phyloP scores from a whole-genome alignment of 2,113 vertebrate species.

The Micromys minutus region DNA sequence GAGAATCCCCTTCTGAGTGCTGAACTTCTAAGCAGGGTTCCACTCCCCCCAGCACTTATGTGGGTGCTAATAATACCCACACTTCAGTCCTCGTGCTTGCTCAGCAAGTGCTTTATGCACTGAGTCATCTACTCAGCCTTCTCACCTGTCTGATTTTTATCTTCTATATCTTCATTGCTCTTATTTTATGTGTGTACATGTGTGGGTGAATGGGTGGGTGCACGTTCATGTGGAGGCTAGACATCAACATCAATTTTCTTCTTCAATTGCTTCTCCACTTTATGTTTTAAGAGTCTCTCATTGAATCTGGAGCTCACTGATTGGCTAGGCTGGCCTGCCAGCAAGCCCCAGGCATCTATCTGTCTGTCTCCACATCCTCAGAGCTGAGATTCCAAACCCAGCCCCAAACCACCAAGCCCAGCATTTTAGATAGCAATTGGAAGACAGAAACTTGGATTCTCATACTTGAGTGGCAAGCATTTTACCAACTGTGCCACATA shows the following conservation, averaged over 20 bases:
- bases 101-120: background rate
- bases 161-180: background rate
- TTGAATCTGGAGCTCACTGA: background rate
- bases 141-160: constrained; percentile 11
- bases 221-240: background rate
- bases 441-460: background rate
- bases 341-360: background rate
- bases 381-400: background rate
- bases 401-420: background rate
- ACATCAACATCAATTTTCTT: background rate
- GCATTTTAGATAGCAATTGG: background rate
- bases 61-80: background rate
- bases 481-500: background rate
- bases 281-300: background rate
- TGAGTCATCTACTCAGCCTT: background rate
- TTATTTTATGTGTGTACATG: background rate
- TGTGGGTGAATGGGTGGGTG: background rate
- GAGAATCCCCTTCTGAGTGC: background rate
- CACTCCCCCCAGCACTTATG: background rate
- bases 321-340: background rate
- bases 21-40: background rate
- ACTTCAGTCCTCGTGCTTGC: background rate
- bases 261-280: background rate
- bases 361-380: background rate
- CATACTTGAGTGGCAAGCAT: too few relatives aligned